A percentile compares a stretch with the other conserved stretches of the same genome.
phyloP scores from a whole-genome alignment of 2,888 invertebrate species.

The Sicus ferrugineus region DNA sequence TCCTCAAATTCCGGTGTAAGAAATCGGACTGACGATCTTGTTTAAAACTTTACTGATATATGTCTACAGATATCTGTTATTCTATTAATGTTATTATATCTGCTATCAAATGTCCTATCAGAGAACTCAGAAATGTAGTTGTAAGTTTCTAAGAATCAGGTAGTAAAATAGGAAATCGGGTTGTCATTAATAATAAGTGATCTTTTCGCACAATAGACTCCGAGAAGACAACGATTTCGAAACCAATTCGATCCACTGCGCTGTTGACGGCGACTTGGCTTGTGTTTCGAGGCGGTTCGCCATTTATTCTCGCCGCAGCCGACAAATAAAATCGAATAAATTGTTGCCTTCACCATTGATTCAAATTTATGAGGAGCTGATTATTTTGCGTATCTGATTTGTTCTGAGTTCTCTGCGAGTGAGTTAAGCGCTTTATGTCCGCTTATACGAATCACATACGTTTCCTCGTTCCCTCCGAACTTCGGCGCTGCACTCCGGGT shows the following conservation, averaged over 20 bases:
- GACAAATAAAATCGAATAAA: slow-evolving; percentile 35
- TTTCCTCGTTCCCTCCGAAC: background rate
- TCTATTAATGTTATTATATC: no score
- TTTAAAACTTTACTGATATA: no score
- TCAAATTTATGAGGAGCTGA: background rate
- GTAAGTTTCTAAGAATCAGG: background rate
- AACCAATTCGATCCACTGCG: background rate
- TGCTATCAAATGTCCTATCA: no score
- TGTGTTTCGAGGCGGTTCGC: background rate
- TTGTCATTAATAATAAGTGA: background rate
- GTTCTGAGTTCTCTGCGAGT: background rate
- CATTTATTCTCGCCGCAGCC: background rate
- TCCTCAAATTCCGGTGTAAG: no score
- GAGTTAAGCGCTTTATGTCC: background rate
- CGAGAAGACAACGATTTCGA: background rate
- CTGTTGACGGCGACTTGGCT: background rate
- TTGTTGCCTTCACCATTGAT: slow-evolving; percentile 14
- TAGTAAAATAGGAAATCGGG: no score
- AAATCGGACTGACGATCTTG: no score
- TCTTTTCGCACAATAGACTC: background rate
- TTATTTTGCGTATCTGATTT: background rate
- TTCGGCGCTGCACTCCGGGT: background rate
- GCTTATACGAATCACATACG: background rate
- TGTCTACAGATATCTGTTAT: no score
- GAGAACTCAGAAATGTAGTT: background rate